Evolutionary conservation across 1,140 invertebrate genomes (phyloP).

Genomic region (Penaeus japonicus): DNA sequence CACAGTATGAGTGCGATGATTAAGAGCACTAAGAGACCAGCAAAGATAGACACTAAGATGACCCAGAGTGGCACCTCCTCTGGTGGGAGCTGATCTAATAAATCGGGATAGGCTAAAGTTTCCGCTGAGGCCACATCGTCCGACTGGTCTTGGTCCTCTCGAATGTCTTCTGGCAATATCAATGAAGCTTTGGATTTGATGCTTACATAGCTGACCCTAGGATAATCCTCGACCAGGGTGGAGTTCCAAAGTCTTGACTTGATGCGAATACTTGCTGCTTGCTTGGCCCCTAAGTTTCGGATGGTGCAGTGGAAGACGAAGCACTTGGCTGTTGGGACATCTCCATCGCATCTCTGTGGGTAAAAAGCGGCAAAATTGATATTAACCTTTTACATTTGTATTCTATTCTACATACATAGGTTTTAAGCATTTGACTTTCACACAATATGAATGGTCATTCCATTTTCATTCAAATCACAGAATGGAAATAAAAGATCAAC

Average conservation of each 20-base stretch:
- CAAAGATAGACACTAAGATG: conserved; percentile 80
- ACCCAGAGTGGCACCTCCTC: conserved; percentile 82
- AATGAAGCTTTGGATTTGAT: conserved; percentile 81
- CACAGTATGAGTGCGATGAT: conserved; percentile 79
- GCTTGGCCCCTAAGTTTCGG: conserved; percentile 75
- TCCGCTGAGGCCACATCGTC: conserved; percentile 73
- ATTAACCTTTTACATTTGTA: background rate
- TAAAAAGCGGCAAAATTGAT: conserved; percentile 32
- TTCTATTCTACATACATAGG: too few relatives aligned
- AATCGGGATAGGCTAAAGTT: conserved; percentile 81
- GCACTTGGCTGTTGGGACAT: conserved; percentile 81
- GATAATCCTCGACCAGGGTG: conserved; percentile 87
- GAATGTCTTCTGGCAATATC: conserved; percentile 76
- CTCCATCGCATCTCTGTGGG: conserved; percentile 75
- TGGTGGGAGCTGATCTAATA: conserved; percentile 72
- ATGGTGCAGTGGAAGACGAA: conserved; percentile 84
- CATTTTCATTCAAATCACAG: background rate
- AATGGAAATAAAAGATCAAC: conserved; percentile 19
- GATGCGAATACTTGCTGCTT: conserved; percentile 80
- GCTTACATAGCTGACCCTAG: conserved; percentile 80
- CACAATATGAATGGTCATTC: background rate
- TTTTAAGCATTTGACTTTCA: background rate
- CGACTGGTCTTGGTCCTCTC: conserved; percentile 72
- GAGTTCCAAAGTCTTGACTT: conserved; percentile 88
- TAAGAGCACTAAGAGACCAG: conserved; percentile 80